phyloP scores from a whole-genome alignment of 2,888 invertebrate genomes.

The Pyrgus malvae region DNA sequence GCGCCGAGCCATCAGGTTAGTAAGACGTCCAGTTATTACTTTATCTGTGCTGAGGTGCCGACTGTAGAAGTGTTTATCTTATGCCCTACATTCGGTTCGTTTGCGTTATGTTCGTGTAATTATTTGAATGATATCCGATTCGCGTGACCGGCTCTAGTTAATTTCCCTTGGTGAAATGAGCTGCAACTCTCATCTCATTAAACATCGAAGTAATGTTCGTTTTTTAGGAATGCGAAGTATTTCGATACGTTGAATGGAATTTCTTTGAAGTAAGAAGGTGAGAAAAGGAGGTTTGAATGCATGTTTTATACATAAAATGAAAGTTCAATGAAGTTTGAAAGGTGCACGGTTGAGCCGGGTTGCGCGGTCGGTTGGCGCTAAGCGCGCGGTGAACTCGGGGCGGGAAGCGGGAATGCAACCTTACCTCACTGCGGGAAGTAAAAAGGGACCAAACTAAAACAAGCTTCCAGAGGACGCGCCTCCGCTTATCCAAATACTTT shows the following conservation, averaged over 20 bases:
- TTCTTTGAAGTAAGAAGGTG: neutral
- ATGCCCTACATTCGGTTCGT: constrained; percentile 58
- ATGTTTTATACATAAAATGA: constrained; percentile 14
- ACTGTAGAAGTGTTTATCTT: constrained; percentile 56
- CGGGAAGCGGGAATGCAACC: constrained; percentile 65
- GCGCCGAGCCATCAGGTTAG: constrained; percentile 79
- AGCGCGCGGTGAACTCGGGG: constrained; percentile 40
- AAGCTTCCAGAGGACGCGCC: constrained; percentile 60
- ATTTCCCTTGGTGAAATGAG: constrained; percentile 1
- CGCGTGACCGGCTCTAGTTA: constrained; percentile 17
- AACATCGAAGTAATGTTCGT: neutral
- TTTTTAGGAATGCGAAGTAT: neutral
- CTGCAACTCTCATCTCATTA: neutral
- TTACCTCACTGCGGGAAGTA: constrained; percentile 66
- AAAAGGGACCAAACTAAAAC: constrained; percentile 67
- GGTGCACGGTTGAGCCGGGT: constrained; percentile 7
- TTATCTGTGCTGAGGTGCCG: constrained; percentile 55
- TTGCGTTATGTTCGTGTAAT: constrained; percentile 27
- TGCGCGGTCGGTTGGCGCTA: constrained; percentile 36
- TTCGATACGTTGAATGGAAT: neutral
- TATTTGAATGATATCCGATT: constrained; percentile 11
- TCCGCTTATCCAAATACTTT: constrained; percentile 59
- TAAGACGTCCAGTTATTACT: constrained; percentile 57
- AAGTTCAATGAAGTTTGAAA: constrained; percentile 21
- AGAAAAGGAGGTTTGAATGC: constrained; percentile 1